Evolutionary conservation across 2,797 vertebrate species (phyloP), one percentile per base, ranked within the genome.

Genomic region (Euthynnus affinis): DNA sequence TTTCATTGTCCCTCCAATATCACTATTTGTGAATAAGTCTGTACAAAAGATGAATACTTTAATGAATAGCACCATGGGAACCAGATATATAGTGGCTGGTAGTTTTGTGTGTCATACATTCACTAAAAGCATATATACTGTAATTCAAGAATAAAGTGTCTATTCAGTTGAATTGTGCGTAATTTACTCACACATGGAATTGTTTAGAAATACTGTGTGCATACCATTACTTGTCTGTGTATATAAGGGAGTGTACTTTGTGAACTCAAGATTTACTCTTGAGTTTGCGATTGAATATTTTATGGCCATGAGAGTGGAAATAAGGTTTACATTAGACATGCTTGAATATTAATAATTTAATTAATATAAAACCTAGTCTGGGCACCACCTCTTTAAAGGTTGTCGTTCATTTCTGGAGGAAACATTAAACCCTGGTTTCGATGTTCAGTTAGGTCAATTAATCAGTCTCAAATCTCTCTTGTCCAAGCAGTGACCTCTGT

Each of bases 1-100:
- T 62, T 66, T 57, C 25, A 42, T 18, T 23, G 9, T 58, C 60
- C 20, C 18, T 74, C 42, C 40, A 77, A 74, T 65, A 42, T 66
- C 34, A 59, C 3, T 5, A 22, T 66, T 23, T 70, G 56, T 59
- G 49, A 25, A 32, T 37, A 9, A 23, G n/a, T 56, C 27, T 55
- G 29, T 5, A 37, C 29, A 20, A 40, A 68, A 7, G 59, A 42
- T 37, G 44, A 10, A 55, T 42, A 17, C 18, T 59, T 25, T 12
- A 32, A 10, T 52, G 52, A 74, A 46, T 10, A 55, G 60, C n/a
- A 29, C 53, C 9, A 56, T 51, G 18, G 18, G 27, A 48, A 25
- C 48, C 32, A 32, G 25, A 49, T 5, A 49, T 18, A 32, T 42
- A 49, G 17, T 17, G 62, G 23, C 29, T 69, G 13, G 2, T 53